A percentile compares a stretch with the other conserved stretches of the same genome.
phyloP scores from a whole-genome alignment of 1,140 invertebrate genomes.

The Heliconius hermathena region DNA sequence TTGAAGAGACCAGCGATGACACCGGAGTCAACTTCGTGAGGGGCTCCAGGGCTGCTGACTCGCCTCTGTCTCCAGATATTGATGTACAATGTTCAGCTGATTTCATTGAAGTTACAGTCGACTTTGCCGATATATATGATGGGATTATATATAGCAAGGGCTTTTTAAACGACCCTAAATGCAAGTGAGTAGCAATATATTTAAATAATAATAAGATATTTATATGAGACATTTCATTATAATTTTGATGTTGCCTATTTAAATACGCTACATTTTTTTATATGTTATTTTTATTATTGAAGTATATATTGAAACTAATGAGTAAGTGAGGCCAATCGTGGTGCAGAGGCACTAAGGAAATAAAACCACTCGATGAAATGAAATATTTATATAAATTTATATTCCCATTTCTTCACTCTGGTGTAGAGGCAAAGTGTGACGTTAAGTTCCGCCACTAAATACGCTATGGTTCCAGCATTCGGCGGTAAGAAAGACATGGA shows the following conservation, averaged over 20 bases:
- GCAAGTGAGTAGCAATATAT: slow-evolving; percentile 81
- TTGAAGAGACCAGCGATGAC: slow-evolving; percentile 65
- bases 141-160: slow-evolving; percentile 90
- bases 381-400: too few relatives aligned
- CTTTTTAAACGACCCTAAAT: slow-evolving; percentile 85
- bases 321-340: background rate
- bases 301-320: too few relatives aligned
- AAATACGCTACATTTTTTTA: too few relatives aligned
- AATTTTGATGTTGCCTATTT: too few relatives aligned
- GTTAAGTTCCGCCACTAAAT: too few relatives aligned
- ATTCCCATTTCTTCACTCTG: too few relatives aligned
- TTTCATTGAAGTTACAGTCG: slow-evolving; percentile 85
- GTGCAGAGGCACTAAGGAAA: too few relatives aligned
- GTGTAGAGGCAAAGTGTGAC: too few relatives aligned
- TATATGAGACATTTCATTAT: background rate
- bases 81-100: slow-evolving; percentile 84
- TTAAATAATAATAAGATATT: background rate
- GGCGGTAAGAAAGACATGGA: too few relatives aligned
- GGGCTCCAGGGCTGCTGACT: slow-evolving; percentile 66
- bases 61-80: slow-evolving; percentile 75
- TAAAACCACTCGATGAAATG: too few relatives aligned
- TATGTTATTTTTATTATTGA: too few relatives aligned
- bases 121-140: slow-evolving; percentile 85
- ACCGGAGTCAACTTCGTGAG: slow-evolving; percentile 73
- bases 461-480: too few relatives aligned